phyloP scores from a whole-genome alignment of 2,888 invertebrate species.

The Morpho helenor region DNA sequence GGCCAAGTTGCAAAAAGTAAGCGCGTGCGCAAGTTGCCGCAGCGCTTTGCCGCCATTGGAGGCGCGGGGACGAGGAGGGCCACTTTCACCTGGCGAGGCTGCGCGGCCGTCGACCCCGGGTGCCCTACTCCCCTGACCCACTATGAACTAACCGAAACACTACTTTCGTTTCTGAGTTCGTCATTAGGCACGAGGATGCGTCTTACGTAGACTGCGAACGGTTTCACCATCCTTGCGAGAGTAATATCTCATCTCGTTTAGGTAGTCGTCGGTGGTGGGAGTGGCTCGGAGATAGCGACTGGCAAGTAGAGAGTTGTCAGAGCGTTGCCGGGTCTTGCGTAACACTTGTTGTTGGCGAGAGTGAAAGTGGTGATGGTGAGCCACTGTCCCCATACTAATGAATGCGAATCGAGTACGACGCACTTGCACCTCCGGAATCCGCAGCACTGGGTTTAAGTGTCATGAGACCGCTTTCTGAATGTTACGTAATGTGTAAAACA shows the following conservation, averaged over 20 bases:
- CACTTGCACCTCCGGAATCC: conserved; percentile 47
- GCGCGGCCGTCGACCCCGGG: conserved; percentile 75
- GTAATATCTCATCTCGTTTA: conserved; percentile 36
- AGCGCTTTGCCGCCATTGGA: conserved; percentile 52
- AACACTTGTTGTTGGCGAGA: conserved; percentile 71
- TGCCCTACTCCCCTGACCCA: conserved; percentile 77
- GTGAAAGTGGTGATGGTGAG: conserved; percentile 73
- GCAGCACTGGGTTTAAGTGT: conserved; percentile 67
- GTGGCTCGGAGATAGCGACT: conserved; percentile 43
- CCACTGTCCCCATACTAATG: conserved; percentile 73
- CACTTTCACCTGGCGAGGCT: conserved; percentile 77
- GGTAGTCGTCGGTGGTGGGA: conserved; percentile 31
- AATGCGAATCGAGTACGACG: conserved; percentile 60
- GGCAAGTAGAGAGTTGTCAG: conserved; percentile 57
- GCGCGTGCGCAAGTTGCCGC: conserved; percentile 67
- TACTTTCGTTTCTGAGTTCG: conserved; percentile 73
- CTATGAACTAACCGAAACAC: conserved; percentile 67
- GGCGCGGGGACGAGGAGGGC: conserved; percentile 53
- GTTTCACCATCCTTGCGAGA: conserved; percentile 45
- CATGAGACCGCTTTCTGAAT: conserved; percentile 52
- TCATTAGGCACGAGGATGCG: conserved; percentile 68
- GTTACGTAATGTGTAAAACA: conserved; percentile 49
- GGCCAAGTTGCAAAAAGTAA: conserved; percentile 77
- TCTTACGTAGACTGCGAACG: conserved; percentile 43
- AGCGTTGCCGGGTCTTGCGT: conserved; percentile 54